Evolutionary conservation across 2,113 vertebrate genomes (phyloP).

Genomic region (Microcebus tavaratra): DNA sequence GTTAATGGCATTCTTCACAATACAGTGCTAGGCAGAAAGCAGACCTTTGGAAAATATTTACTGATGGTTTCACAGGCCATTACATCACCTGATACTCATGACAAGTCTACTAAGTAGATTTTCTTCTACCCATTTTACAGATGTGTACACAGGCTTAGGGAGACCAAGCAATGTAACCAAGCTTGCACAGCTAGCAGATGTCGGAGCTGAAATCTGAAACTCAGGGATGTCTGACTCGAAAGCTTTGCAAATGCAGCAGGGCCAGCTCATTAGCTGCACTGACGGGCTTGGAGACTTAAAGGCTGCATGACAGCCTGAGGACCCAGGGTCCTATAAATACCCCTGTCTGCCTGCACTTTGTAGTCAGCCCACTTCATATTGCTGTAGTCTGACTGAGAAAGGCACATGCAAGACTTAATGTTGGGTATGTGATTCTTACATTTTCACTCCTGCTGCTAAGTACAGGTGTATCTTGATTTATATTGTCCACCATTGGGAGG

Average conservation of each 20-base stretch:
- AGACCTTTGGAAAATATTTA: not conserved
- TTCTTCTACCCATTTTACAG: not conserved
- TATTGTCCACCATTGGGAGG: not conserved
- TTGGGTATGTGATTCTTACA: not conserved
- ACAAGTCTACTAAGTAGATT: not conserved
- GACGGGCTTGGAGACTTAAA: not conserved
- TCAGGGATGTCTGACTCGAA: not conserved
- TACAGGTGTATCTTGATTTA: not conserved
- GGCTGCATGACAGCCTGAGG: not conserved
- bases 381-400: not conserved
- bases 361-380: rapidly evolving
- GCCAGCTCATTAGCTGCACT: not conserved
- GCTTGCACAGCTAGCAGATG: not conserved
- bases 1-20: not conserved
- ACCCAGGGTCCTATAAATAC: not conserved
- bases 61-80: not conserved
- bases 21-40: not conserved
- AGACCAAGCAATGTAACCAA: rapidly evolving
- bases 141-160: not conserved
- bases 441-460: not conserved
- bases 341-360: rapidly evolving
- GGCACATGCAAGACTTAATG: no score
- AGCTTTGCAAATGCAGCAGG: rapidly evolving
- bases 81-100: not conserved
- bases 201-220: not conserved